phyloP scores from a whole-genome alignment of 2,113 vertebrate genomes.

The Vulpes ferrilata region DNA sequence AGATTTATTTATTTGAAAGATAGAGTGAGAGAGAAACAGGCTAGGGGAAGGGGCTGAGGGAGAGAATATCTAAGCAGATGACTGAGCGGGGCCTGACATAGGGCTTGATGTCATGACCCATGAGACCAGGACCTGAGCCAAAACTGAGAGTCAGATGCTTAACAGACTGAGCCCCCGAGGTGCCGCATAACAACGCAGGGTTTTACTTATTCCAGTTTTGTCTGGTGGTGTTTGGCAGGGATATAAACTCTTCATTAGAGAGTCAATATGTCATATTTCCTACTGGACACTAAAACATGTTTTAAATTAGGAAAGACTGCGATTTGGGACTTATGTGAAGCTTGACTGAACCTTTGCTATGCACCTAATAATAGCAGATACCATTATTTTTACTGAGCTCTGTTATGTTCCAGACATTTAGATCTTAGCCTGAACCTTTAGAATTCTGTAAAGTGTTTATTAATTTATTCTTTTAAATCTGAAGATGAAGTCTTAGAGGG shows the following conservation, averaged over 20 bases:
- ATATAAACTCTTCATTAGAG: not conserved
- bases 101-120: not conserved
- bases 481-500: not conserved
- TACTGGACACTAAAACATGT: not conserved
- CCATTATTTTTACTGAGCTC: not conserved
- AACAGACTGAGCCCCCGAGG: not conserved
- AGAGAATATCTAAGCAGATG: not conserved
- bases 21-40: not conserved
- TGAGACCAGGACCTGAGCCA: not conserved
- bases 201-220: not conserved
- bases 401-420: not conserved
- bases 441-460: not conserved
- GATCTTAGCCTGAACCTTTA: not conserved
- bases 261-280: not conserved
- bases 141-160: not conserved
- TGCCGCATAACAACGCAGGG: not conserved
- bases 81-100: not conserved
- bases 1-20: not conserved
- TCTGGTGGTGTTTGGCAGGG: not conserved
- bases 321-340: not conserved
- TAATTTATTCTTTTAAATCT: conserved; percentile 45
- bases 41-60: not conserved
- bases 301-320: not conserved
- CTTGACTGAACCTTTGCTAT: not conserved
- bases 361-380: not conserved